Percentiles rank a stretch among this genome's conserved stretches.
Evolutionary conservation across 2,888 invertebrate species (phyloP).

Genomic region (Eilema sororculum): DNA sequence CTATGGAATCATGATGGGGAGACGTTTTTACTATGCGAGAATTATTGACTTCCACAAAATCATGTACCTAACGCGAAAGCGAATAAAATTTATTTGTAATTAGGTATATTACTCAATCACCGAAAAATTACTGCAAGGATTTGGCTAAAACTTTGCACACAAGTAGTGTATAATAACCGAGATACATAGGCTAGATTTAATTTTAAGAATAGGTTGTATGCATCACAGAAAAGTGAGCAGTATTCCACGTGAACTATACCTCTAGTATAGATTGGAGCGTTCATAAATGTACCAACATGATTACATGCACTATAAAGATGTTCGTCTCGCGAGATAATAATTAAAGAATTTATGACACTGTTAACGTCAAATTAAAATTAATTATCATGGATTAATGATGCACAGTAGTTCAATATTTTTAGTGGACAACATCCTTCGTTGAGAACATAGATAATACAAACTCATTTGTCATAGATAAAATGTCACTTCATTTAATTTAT

Average conservation of each 20-base stretch:
- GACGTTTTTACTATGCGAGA: neutral
- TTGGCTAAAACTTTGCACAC: neutral
- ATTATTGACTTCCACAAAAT: neutral
- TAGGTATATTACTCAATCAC: neutral
- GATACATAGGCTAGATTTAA: neutral
- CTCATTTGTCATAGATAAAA: constrained; percentile 77
- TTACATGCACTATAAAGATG: neutral
- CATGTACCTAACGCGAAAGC: too few species aligned
- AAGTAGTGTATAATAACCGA: too few species aligned
- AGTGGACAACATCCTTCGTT: constrained; percentile 45
- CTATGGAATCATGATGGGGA: neutral
- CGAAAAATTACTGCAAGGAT: neutral
- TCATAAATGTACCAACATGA: constrained; percentile 1
- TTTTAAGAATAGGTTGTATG: neutral
- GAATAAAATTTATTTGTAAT: too few species aligned
- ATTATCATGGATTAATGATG: constrained; percentile 27
- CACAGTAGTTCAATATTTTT: constrained; percentile 54
- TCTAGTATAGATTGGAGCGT: neutral
- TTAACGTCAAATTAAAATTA: constrained; percentile 37
- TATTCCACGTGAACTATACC: neutral
- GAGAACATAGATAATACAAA: constrained; percentile 56
- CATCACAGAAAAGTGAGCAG: neutral
- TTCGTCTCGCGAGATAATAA: constrained; percentile 8
- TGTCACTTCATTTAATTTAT: constrained; percentile 58
- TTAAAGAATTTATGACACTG: constrained; percentile 18